Conservation (phyloP, 2,113 vertebrate species). For the Protobothrops flavoviridis region DNA sequence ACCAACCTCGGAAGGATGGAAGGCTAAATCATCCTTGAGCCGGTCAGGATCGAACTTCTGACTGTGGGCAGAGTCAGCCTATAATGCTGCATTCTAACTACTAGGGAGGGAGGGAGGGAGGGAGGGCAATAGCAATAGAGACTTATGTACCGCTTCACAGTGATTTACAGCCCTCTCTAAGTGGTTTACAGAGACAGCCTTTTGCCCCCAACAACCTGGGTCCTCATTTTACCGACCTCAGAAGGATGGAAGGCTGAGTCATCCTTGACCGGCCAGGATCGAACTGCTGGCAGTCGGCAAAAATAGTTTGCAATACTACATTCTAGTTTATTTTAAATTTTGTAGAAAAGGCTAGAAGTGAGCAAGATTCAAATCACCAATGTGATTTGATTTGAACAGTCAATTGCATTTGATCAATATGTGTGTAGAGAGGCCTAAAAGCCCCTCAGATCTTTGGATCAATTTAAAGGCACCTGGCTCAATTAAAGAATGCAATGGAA, state of each 20-base stretch:
- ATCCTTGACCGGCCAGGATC: background rate
- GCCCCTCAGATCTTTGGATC: background rate
- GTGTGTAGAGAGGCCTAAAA: background rate
- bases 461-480: background rate
- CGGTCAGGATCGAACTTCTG: too few relatives aligned
- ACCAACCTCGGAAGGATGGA: too few relatives aligned
- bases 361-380: background rate
- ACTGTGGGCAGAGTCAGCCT: too few relatives aligned
- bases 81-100: too few relatives aligned
- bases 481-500: background rate
- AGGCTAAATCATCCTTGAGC: too few relatives aligned
- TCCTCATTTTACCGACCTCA: too few relatives aligned
- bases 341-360: background rate
- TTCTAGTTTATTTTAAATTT: background rate
- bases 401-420: background rate
- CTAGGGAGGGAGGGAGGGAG: too few relatives aligned
- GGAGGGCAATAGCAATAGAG: background rate
- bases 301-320: background rate
- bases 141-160: too few relatives aligned
- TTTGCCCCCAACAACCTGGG: too few relatives aligned
- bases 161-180: too few relatives aligned
- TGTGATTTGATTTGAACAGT: background rate
- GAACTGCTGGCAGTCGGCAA: background rate
- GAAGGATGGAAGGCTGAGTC: background rate
- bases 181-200: too few relatives aligned